Evolutionary conservation across 2,797 vertebrate species (phyloP), one percentile per base, ranked within the genome.

Genomic region (Peromyscus aztecus): DNA sequence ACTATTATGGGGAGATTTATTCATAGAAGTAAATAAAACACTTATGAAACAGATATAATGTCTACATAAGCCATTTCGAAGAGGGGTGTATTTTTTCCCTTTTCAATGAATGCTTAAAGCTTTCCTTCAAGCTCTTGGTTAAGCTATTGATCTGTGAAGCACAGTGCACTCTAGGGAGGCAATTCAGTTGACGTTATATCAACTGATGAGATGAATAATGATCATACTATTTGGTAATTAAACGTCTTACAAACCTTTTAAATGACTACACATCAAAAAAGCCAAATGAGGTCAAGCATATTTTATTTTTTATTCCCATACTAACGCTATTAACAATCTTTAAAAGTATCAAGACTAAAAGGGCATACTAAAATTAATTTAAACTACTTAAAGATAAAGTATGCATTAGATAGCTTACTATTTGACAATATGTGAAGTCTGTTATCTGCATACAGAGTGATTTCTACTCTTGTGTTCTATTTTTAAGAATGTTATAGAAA

Each of bases 71-170:
- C 92, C 93, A 96, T 97, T 98, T 98, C 97, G 83, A 96, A 97
- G 93, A 78, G 88, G 80, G 88, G 97, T 98, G 91, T 89, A 97
- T 98, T 34, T 85, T 98, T 98, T 94, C 92, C 65, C 93, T 98
- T 97, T 98, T 98, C 98, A 96, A 71, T 98, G 97, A 98, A 98
- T 96, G 91, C 98, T 98, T 99, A 99, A 98, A 99, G 98, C 98
- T 98, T 98, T 98, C 98, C 98, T 99, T 99, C 98, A 98, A 99
- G 99, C 98, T 98, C 98, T 98, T 99, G 98, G 98, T 99, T 99
- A 99, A 99, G 99, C 99, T 99, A 99, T 99, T 99, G 99, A 99
- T 99, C 99, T 99, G 99, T 99, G 99, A 99, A 99, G 99, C 98
- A 99, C 98, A 99, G 98, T 96, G 98, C 98, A 99, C 99, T 99